Conservation (phyloP, 1,140 invertebrate genomes). For the Cataglyphis hispanica region DNA sequence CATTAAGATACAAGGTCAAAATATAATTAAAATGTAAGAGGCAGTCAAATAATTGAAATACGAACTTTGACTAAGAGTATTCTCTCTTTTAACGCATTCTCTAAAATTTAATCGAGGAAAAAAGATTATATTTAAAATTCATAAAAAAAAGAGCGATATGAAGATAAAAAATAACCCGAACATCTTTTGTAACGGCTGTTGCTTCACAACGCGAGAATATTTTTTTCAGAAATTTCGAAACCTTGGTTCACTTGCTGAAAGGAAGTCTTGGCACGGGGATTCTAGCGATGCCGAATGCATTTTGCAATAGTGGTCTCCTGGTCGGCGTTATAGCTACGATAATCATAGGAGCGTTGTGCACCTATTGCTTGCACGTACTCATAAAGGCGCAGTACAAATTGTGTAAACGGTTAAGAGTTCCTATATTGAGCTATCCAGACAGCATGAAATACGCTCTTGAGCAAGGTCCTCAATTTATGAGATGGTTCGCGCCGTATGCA, state of each 20-base stretch:
- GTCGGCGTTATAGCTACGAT: constrained; percentile 90
- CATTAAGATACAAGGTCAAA: neutral
- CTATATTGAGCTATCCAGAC: constrained; percentile 91
- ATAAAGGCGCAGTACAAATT: constrained; percentile 90
- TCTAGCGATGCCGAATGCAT: constrained; percentile 95
- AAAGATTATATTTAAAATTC: neutral
- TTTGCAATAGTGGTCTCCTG: constrained; percentile 92
- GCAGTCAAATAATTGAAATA: neutral
- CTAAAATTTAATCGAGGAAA: neutral
- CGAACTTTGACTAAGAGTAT: no score
- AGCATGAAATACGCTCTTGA: constrained; percentile 90
- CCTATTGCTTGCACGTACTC: constrained; percentile 93
- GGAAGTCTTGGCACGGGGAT: constrained; percentile 96
- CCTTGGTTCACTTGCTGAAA: constrained; percentile 93
- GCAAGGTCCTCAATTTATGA: constrained; percentile 90
- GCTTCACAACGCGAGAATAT: neutral
- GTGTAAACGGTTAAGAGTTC: constrained; percentile 90
- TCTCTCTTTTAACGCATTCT: neutral
- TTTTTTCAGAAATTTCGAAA: constrained; percentile 90
- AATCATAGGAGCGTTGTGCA: constrained; percentile 91
- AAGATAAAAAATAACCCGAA: no score
- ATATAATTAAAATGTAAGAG: neutral
- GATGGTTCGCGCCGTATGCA: constrained; percentile 87
- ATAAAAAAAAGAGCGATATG: neutral
- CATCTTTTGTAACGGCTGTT: neutral